These are phyloP conservation scores for Aphaenogaster ashmeadi DNA, from an alignment of 1,140 invertebrate genomes.

Conservation along the genomic window DNA sequence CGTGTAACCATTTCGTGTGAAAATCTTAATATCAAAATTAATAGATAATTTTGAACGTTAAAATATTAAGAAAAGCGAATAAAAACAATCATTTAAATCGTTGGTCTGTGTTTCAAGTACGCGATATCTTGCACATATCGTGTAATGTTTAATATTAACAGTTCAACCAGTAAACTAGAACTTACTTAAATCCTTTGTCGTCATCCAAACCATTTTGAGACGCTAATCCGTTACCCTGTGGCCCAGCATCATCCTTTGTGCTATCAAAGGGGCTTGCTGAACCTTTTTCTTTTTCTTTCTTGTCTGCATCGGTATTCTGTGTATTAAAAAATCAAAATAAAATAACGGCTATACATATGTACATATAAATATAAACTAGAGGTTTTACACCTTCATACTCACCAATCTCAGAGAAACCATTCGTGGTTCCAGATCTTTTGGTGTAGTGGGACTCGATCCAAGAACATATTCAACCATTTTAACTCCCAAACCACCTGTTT, in stretches of 20 bases:
- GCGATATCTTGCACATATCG: not conserved
- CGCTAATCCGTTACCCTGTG: slow-evolving; percentile 94
- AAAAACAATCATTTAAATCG: not conserved
- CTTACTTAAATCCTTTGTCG: slow-evolving; percentile 97
- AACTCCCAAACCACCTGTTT: slow-evolving; percentile 95
- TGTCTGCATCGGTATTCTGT: slow-evolving; percentile 85
- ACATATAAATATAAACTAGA: not conserved
- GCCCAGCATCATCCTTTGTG: slow-evolving; percentile 90
- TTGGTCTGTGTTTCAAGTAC: not conserved
- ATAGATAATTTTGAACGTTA: not conserved
- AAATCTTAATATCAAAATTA: slow-evolving; percentile 18
- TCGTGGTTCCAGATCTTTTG: slow-evolving; percentile 90
- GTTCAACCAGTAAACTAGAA: slow-evolving; percentile 75
- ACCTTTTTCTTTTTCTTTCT: slow-evolving; percentile 87
- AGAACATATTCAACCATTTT: slow-evolving; percentile 99
- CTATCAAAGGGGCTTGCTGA: slow-evolving; percentile 86
- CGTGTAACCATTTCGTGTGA: not conserved
- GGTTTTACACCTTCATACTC: slow-evolving; percentile 59
- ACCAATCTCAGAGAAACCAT: slow-evolving; percentile 92
- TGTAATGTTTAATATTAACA: not conserved
- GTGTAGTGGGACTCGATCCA: slow-evolving; percentile 94
- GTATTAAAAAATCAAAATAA: slow-evolving; percentile 57
- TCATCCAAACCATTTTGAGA: slow-evolving; percentile 92
- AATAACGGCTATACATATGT: not conserved
- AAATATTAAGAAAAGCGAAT: not conserved